These are phyloP conservation scores for Drosophila subquinaria DNA, from an alignment of 2,888 invertebrate genomes.

Conservation along the genomic window DNA sequence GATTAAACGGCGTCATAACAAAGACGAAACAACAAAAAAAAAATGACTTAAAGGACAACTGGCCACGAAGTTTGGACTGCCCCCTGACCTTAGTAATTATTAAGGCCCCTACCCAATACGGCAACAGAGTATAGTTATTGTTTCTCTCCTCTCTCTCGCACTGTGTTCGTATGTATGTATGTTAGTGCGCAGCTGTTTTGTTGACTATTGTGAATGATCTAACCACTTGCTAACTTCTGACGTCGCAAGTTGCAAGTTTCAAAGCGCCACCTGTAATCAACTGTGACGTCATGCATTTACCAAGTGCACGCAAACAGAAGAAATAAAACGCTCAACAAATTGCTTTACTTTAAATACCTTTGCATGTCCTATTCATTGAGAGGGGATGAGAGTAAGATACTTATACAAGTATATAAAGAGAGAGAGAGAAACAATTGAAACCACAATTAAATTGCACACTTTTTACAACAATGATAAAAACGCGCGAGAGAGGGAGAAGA, in stretches of 20 bases:
- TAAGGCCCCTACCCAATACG: conserved; percentile 26
- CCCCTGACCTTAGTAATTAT: conserved; percentile 52
- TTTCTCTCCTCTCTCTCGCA: conserved; percentile 1
- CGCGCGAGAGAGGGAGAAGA: conserved; percentile 19
- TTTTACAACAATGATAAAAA: conserved; percentile 53
- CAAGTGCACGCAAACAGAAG: conserved; percentile 57
- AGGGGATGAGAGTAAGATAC: conserved; percentile 7
- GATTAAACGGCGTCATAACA: conserved; percentile 70
- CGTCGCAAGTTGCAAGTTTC: conserved; percentile 40
- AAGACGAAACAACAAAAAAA: conserved; percentile 63
- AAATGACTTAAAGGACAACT: conserved; percentile 70
- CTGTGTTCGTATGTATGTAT: conserved; percentile 11
- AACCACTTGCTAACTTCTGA: conserved; percentile 72
- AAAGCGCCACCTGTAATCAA: conserved; percentile 76
- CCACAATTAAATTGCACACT: conserved; percentile 75
- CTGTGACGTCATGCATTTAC: conserved; percentile 66
- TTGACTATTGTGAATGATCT: conserved; percentile 69
- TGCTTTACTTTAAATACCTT: conserved; percentile 53
- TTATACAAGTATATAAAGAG: neutral
- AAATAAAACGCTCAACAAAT: conserved; percentile 39
- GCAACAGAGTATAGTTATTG: conserved; percentile 33
- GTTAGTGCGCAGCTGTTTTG: conserved; percentile 57
- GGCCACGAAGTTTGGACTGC: conserved; percentile 43
- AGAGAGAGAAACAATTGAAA: conserved; percentile 65
- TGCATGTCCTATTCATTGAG: conserved; percentile 54